phyloP scores from a whole-genome alignment of 92 coral and sea anemone genomes.

The Phenganax marumi region DNA sequence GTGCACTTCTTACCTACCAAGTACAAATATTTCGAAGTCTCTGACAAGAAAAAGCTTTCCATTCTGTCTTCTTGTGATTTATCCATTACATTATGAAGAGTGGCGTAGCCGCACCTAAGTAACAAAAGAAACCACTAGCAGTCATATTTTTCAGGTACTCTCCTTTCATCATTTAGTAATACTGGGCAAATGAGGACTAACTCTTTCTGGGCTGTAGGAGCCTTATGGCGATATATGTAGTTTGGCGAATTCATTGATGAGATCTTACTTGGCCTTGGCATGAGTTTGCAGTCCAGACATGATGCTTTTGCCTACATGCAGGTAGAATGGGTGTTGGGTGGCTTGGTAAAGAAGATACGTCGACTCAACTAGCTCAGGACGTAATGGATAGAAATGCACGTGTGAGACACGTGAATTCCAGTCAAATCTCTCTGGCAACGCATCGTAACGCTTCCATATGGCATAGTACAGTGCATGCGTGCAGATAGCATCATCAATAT shows the following conservation, averaged over 20 bases:
- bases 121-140: not conserved
- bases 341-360: slow-evolving; percentile 95
- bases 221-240: too few relatives aligned
- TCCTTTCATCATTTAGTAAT: too few relatives aligned
- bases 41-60: slow-evolving; percentile 98
- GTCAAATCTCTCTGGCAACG: slow-evolving; percentile 94
- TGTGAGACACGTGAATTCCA: slow-evolving; percentile 79
- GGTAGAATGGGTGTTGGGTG: slow-evolving; percentile 95
- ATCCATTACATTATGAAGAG: slow-evolving; percentile 83
- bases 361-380: slow-evolving; percentile 92
- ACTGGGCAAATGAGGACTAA: not conserved
- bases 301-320: slow-evolving; percentile 90
- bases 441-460: slow-evolving; percentile 90
- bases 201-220: not conserved
- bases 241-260: too few relatives aligned
- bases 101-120: slow-evolving; percentile 91
- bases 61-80: slow-evolving; percentile 93
- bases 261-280: slow-evolving; percentile 65
- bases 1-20: slow-evolving; percentile 61
- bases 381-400: slow-evolving; percentile 82
- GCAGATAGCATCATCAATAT: slow-evolving; percentile 90
- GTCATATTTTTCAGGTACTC: not conserved
- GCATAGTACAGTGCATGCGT: slow-evolving; percentile 89
- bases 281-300: slow-evolving; percentile 76
- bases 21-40: slow-evolving; percentile 88